Base-by-base conservation (phyloP, 1,140 invertebrate species). In the Polypedilum vanderplanki region DNA sequence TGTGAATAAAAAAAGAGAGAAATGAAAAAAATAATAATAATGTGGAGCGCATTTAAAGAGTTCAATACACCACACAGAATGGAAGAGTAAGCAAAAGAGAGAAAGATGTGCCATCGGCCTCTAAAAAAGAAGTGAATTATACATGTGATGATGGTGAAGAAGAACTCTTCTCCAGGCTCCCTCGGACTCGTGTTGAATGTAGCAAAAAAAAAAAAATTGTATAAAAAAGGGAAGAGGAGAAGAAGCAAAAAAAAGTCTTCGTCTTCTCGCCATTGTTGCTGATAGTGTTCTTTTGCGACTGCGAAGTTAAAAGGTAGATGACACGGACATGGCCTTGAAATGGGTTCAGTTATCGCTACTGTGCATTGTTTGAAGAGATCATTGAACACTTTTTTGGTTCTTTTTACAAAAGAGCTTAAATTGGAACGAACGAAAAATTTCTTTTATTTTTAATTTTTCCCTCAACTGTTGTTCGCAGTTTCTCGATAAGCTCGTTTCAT, bases 301-400 rank as follows among this genome's bases (percentile, higher is more conserved):
- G 46, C 12, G 12, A 57, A n/a, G 46, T 57, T 33, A 57, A 57
- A 57, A 57, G 46, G 46, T 57, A n/a, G 46, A 57, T 70, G 65
- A 70, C 65, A 70, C 65, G 46, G 65, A 20, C 17, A 70, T 70
- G 65, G 65, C 65, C 65, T 70, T 70, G 65, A 70, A 70, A 70
- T 70, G 65, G 65, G 65, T 70, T 70, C 65, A 22, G 9, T 70
- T 70, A 17, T 70, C 65, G n/a, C 65, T 18, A 46, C 15, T 46
- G 41, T 57, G 46, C 46, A 57, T 15, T n/a, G 2, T 33, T n/a
- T 57, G 10, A 70, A 70, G 20, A 8, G 46, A 57, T 70, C 65
- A 70, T 70, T 70, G 65, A 70, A 70, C 65, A 70, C 17, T 70
- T 20, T 65, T 17, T 15, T 57, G 10, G 10, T 57, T 57, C 46